phyloP scores from a whole-genome alignment of 2,113 vertebrate genomes.

The Ptychochromis oligacanthus region DNA sequence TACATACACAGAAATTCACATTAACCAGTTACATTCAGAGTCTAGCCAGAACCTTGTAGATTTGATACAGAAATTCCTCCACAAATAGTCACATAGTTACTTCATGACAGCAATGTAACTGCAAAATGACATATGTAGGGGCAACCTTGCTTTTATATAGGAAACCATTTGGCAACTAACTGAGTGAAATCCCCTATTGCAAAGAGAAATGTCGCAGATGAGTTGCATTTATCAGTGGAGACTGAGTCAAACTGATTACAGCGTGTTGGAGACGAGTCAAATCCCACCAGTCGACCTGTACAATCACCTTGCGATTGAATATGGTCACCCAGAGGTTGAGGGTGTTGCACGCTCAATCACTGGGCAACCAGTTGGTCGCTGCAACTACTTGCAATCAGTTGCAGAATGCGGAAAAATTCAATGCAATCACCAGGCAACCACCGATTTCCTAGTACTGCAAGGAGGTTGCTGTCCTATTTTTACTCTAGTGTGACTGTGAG shows the following conservation, averaged over 20 bases:
- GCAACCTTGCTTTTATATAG: background rate
- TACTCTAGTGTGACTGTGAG: slow-evolving; percentile 2
- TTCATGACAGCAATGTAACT: background rate
- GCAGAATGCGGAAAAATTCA: background rate
- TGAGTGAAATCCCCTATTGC: background rate
- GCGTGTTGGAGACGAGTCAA: background rate
- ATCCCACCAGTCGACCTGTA: background rate
- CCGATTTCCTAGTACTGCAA: no score
- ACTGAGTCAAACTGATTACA: background rate
- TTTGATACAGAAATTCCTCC: background rate
- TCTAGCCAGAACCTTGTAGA: background rate
- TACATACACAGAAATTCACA: background rate
- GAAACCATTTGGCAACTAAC: background rate
- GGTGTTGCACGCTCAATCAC: no score
- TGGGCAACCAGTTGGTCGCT: background rate
- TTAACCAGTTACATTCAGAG: background rate
- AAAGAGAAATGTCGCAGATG: background rate
- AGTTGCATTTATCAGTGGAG: background rate
- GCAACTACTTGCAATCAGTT: background rate
- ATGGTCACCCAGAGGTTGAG: no score
- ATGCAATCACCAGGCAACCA: background rate
- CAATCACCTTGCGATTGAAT: background rate
- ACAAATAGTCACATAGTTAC: background rate
- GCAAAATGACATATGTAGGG: background rate
- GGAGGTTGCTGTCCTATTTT: background rate